Evolutionary conservation across 2,888 invertebrate species (phyloP).

Genomic region (Drosophila multiciliata): DNA sequence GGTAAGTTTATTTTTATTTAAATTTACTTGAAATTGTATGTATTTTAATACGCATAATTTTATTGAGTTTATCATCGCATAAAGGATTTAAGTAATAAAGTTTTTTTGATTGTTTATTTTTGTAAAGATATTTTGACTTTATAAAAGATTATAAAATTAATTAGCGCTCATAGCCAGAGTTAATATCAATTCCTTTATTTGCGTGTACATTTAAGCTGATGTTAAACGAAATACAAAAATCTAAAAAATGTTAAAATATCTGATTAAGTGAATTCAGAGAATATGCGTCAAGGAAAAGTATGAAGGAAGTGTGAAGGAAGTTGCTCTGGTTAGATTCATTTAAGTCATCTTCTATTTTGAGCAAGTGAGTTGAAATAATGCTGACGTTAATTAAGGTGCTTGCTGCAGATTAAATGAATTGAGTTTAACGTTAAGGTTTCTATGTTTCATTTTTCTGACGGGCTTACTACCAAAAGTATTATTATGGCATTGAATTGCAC

Average conservation of each 20-base stretch:
- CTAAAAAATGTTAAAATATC: neutral
- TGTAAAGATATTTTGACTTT: neutral
- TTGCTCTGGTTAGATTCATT: neutral
- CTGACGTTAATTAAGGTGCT: neutral
- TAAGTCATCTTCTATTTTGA: neutral
- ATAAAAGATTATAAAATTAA: neutral
- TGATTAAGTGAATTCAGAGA: too few species aligned
- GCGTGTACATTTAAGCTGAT: neutral
- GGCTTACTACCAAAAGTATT: neutral
- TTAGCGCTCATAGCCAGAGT: neutral
- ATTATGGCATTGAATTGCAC: neutral
- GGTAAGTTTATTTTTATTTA: neutral
- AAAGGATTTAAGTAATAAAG: neutral
- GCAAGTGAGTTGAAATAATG: neutral
- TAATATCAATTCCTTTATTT: neutral
- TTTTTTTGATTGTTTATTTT: neutral
- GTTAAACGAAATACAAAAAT: neutral
- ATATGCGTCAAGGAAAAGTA: too few species aligned
- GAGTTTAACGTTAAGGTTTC: neutral
- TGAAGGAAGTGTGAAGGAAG: too few species aligned
- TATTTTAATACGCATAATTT: neutral
- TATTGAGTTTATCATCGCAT: neutral
- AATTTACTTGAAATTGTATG: neutral
- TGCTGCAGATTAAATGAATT: neutral
- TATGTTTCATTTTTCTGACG: neutral